Percentiles rank a stretch among this genome's conserved stretches.
These are phyloP conservation scores for Excalfactoria chinensis DNA, from an alignment of 2,113 vertebrate genomes.

Conservation along the genomic window DNA sequence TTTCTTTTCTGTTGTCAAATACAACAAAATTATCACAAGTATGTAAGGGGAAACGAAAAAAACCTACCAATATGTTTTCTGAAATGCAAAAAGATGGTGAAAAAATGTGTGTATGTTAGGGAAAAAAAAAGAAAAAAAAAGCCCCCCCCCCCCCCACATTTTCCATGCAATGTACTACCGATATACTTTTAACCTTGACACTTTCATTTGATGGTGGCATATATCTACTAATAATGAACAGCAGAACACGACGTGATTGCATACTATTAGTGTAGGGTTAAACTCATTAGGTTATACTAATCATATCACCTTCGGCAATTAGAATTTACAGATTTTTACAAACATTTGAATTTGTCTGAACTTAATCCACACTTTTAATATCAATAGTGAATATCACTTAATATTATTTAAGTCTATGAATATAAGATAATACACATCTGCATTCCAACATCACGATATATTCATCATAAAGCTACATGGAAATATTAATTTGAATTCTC, in stretches of 20 bases:
- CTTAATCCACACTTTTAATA: neutral
- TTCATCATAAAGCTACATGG: neutral
- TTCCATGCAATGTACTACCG: neutral
- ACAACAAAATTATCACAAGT: neutral
- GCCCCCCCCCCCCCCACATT: no score
- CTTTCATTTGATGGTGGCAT: constrained; percentile 62
- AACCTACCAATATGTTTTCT: neutral
- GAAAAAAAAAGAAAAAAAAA: neutral
- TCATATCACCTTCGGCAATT: constrained; percentile 8
- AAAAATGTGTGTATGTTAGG: neutral
- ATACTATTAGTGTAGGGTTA: constrained; percentile 36
- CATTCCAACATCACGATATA: neutral
- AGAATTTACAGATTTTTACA: neutral
- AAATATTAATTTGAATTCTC: neutral
- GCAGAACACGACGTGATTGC: constrained; percentile 61
- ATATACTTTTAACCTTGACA: constrained; percentile 68
- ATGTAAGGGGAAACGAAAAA: neutral
- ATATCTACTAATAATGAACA: constrained; percentile 60
- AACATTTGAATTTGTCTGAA: neutral
- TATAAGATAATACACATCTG: neutral
- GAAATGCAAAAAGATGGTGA: neutral
- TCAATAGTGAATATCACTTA: neutral
- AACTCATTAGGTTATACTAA: constrained; percentile 44
- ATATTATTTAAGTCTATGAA: neutral
- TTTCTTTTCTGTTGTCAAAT: neutral